Evolutionary conservation across 1,140 invertebrate genomes (phyloP), one percentile per base, ranked within the genome.

Genomic region (Ephestia elutella): DNA sequence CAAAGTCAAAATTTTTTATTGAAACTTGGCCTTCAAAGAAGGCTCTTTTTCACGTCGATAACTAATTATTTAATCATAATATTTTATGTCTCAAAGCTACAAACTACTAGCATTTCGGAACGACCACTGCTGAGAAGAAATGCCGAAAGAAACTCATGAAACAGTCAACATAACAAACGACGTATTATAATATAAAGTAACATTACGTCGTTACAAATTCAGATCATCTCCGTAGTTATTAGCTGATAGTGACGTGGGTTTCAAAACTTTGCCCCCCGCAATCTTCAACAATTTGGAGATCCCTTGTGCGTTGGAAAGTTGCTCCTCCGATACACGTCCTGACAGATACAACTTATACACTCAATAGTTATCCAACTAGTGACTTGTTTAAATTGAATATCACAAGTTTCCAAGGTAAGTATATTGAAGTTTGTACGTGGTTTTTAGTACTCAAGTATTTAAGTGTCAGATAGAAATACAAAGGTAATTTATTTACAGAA

Each of bases 161-260:
- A 25, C 21, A 2, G 9, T 32, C 30, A 32, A 32, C 25, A 28
- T 32, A 32, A 32, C 30, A 32, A 32, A 32, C 3, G 4, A 32
- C 9, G 30, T 44, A 44, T 44, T 10, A 44, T 44, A 44, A 44
- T 10, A 28, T 10, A 38, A 38, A 44, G n/a, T 44, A 44, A 15
- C 38, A 44, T 44, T 44, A 44, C 15, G 65, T 69, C 63, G 68
- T 75, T 75, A 78, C 65, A 70, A 77, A 78, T 73, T 80, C 68
- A 71, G 66, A 77, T 72, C 61, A 67, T 70, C 63, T 66, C 68
- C 60, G 70, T 53, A 65, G 66, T 73, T 76, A 80, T 78, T 78
- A 80, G 68, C 77, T 77, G 83, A 83, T 82, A 83, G 81, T 83
- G 79, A 83, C 78, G 71, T 68, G 71, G 70, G 76, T 80, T 71